Percentiles rank a stretch among this genome's conserved stretches.
Conservation (phyloP, 2,797 vertebrate species). For the Eidolon dupreanum region DNA sequence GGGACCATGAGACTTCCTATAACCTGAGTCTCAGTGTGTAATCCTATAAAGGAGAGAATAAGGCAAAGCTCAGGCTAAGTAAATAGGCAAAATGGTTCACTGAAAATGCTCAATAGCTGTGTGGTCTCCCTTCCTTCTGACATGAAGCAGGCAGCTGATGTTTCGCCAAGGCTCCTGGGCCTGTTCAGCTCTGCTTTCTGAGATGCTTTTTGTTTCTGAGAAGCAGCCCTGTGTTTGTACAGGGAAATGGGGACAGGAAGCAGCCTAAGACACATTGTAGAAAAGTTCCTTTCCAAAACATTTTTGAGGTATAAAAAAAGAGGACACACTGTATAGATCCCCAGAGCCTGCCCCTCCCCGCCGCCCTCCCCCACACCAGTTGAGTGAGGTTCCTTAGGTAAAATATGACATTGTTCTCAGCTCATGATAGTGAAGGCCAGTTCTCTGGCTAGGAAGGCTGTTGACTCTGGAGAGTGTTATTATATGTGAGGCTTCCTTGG, state of each 20-base stretch:
- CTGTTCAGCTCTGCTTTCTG: background rate
- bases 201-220: slow-evolving; percentile 21
- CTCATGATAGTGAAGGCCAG: background rate
- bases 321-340: background rate
- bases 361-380: background rate
- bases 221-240: slow-evolving; percentile 45
- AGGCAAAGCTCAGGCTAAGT: background rate
- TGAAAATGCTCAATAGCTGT: background rate
- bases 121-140: background rate
- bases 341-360: background rate
- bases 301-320: slow-evolving; percentile 55
- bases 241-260: slow-evolving; percentile 64
- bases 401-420: background rate
- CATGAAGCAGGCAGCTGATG: background rate
- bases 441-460: background rate
- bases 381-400: background rate
- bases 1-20: fast-evolving
- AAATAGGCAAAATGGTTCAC: background rate
- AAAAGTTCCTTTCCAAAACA: slow-evolving; percentile 74
- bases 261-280: slow-evolving; percentile 49
- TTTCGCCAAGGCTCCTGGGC: background rate
- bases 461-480: background rate
- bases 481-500: background rate
- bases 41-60: background rate
- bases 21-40: background rate